Percentiles rank a stretch among this genome's conserved stretches.
Evolutionary conservation across 2,113 vertebrate species (phyloP).

Genomic region (Pagrus major): DNA sequence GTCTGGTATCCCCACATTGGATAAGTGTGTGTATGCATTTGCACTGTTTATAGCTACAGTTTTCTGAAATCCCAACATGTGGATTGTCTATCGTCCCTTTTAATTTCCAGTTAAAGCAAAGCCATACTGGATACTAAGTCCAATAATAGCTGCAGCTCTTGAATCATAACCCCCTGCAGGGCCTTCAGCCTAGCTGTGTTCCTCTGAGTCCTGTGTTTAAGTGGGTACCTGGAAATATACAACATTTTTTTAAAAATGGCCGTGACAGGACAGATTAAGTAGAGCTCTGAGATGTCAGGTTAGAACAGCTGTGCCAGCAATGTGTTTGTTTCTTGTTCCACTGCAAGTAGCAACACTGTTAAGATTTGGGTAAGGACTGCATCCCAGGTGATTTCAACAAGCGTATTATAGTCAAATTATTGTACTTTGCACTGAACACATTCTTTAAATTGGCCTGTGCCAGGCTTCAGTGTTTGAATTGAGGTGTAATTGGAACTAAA

Average conservation of each 20-base stretch:
- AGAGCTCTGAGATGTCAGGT: constrained; percentile 2
- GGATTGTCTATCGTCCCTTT: constrained; percentile 37
- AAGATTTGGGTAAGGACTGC: not conserved
- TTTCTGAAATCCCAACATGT: not conserved
- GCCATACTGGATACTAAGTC: not conserved
- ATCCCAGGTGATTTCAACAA: constrained; percentile 2
- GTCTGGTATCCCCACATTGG: not conserved
- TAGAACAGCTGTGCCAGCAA: not conserved
- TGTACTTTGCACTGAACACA: not conserved
- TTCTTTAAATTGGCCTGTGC: not conserved
- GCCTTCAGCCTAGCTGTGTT: not conserved
- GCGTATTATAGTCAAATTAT: not conserved
- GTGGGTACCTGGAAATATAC: constrained; percentile 22
- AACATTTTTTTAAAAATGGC: constrained; percentile 29
- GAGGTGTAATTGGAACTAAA: constrained; percentile 10
- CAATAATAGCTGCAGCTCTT: constrained; percentile 26
- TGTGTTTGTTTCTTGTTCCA: constrained; percentile 1
- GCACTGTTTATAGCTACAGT: not conserved
- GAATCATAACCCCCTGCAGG: constrained; percentile 1
- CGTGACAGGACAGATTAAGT: constrained; percentile 17
- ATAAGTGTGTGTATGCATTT: not conserved
- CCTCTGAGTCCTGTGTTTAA: constrained; percentile 24
- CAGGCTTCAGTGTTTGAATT: not conserved
- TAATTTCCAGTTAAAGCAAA: constrained; percentile 25
- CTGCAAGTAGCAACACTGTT: not conserved